Percentiles rank a stretch among this genome's conserved stretches.
These are phyloP conservation scores for Artibeus lituratus DNA, from an alignment of 2,797 vertebrate species.

Conservation along the genomic window DNA sequence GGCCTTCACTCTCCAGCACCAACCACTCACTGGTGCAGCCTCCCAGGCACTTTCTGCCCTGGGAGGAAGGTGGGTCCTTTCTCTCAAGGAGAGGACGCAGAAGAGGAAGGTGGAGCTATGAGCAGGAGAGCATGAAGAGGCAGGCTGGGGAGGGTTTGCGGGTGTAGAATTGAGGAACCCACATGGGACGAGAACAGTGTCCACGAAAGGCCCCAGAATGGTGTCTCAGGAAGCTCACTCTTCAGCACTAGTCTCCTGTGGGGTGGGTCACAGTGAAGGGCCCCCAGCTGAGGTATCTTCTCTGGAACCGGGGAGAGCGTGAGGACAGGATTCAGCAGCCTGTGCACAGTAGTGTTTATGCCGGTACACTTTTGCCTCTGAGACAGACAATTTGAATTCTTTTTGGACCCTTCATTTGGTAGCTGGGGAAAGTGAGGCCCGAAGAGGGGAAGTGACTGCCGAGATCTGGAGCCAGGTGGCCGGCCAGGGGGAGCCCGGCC, in stretches of 20 bases:
- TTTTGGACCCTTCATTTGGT: not conserved
- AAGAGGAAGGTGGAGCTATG: not conserved
- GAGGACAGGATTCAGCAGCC: not conserved
- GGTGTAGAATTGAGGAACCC: not conserved
- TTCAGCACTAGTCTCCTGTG: not conserved
- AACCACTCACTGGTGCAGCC: accelerated
- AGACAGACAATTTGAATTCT: not conserved
- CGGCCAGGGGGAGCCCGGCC: accelerated
- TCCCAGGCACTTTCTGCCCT: not conserved
- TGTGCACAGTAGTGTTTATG: accelerated
- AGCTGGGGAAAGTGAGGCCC: not conserved
- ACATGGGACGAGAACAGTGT: not conserved
- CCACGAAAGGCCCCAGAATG: not conserved
- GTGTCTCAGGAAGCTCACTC: not conserved
- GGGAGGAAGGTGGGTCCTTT: accelerated
- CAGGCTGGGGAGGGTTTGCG: not conserved
- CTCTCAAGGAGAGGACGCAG: not conserved
- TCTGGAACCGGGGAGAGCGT: not conserved
- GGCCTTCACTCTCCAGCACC: not conserved
- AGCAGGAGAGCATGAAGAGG: not conserved
- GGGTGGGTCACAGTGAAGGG: not conserved
- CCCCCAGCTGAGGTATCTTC: not conserved
- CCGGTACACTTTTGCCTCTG: not conserved
- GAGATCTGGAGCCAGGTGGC: not conserved
- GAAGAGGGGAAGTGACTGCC: not conserved